Base-by-base conservation (phyloP, 2,797 vertebrate genomes). In the Halcyon smyrnensis region DNA sequence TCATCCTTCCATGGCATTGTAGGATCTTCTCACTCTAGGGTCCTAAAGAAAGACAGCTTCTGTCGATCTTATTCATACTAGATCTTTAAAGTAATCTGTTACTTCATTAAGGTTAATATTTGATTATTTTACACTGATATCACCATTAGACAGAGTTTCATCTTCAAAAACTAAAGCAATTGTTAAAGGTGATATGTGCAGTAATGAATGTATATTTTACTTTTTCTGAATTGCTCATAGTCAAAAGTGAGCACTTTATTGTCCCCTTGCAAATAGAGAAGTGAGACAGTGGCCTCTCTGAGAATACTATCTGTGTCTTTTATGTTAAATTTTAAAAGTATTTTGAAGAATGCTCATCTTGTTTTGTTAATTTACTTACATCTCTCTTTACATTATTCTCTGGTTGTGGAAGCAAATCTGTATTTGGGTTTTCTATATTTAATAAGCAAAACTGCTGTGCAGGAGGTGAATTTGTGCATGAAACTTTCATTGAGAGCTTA, bases 81-180 rank as follows among this genome's bases (percentile, higher is more conserved):
- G 30, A 36, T 51, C 43, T 59, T 41, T 24, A 21, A 75, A 92
- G 57, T 64, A 71, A 53, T 80, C 39, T 73, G 65, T 79, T 51
- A 20, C 24, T 56, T 80, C 13, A 62, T 92, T 85, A 54, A 62
- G 36, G 63, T 82, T 23, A 45, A 5, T 89, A 74, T 83, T 74
- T 69, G 14, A 53, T 81, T 94, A 37, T 86, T 89, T 93, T 92
- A 59, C 34, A 30, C 20, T 30, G 19, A 81, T 32, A 62, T 89
- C 5, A 4, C 28, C 64, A 30, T 75, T 84, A 78, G 43, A 70
- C 65, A 64, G 51, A 73, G 57, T 34, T 79, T 15, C n/a, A 48
- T 78, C 50, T 84, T 89, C 56, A 89, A 79, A 91, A 94, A 84
- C n/a, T 64, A 82, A 88, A 60, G 27, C 67, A 39, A 39, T 80